Conservation (phyloP, 2,113 vertebrate genomes). For the Pao palembangensis region DNA sequence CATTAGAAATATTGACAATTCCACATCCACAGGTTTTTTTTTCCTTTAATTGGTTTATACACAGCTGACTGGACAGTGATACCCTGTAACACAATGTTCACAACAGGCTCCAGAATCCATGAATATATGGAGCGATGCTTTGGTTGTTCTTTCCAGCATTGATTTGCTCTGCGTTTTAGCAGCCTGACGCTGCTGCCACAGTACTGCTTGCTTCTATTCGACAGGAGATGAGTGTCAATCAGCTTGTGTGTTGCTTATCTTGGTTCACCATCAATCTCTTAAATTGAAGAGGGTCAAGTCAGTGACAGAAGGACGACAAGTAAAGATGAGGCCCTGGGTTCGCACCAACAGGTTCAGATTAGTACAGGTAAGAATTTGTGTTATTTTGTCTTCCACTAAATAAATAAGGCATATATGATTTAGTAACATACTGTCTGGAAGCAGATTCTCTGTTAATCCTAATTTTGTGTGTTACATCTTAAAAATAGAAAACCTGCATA, state of each 20-base stretch:
- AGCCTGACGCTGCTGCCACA: conserved; percentile 10
- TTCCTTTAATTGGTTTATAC: conserved; percentile 54
- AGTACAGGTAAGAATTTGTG: conserved; percentile 50
- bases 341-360: conserved; percentile 61
- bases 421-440: not conserved
- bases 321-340: conserved; percentile 67
- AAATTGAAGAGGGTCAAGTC: not conserved
- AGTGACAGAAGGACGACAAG: conserved; percentile 4
- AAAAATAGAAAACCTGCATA: too few relatives aligned
- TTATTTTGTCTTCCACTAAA: not conserved
- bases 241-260: not conserved
- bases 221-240: conserved; percentile 5
- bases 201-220: conserved; percentile 8
- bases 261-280: not conserved
- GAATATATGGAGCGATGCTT: conserved; percentile 45
- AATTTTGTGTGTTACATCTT: too few relatives aligned
- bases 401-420: not conserved
- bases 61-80: conserved; percentile 47
- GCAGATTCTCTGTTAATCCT: too few relatives aligned
- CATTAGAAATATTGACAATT: conserved; percentile 57
- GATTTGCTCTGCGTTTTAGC: conserved; percentile 21
- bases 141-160: conserved; percentile 50
- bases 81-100: conserved; percentile 35
- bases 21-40: conserved; percentile 39
- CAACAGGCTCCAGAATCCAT: conserved; percentile 27